Conservation (phyloP, 2,888 invertebrate genomes). For the Acleris sparsana region DNA sequence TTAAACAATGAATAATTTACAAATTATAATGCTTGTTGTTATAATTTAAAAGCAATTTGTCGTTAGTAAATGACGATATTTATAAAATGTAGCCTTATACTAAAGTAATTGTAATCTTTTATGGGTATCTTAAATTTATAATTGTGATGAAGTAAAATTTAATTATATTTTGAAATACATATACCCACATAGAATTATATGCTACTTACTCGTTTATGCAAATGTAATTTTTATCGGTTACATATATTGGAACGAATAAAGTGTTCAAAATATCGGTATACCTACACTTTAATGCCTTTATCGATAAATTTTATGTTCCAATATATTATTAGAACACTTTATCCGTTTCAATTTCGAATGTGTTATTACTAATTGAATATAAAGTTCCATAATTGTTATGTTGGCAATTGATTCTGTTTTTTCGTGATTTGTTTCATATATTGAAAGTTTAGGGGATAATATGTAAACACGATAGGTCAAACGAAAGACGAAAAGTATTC, state of each 20-base stretch:
- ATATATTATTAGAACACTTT: conserved; percentile 1
- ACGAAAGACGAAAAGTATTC: conserved; percentile 66
- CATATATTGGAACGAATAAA: background rate
- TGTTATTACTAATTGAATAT: background rate
- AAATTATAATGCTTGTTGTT: conserved; percentile 11
- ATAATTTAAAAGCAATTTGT: conserved; percentile 18
- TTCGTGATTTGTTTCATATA: background rate
- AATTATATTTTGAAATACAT: conserved; percentile 29
- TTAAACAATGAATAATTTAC: conserved; percentile 15
- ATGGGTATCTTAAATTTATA: conserved; percentile 25
- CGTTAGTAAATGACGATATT: conserved; percentile 9
- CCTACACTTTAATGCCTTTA: background rate
- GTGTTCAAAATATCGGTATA: background rate
- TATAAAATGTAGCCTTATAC: conserved; percentile 29
- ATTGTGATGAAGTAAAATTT: conserved; percentile 22
- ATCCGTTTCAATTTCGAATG: conserved; percentile 1
- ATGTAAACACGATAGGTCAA: conserved; percentile 53
- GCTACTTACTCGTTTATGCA: conserved; percentile 14
- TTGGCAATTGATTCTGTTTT: no score
- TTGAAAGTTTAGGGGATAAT: conserved; percentile 25
- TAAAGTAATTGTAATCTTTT: conserved; percentile 13
- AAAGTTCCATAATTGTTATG: background rate
- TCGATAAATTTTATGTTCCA: background rate
- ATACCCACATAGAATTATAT: conserved; percentile 12
- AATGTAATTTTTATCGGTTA: background rate